Evolutionary conservation across 2,888 invertebrate species (phyloP).

Genomic region (Charanyca ferruginea): DNA sequence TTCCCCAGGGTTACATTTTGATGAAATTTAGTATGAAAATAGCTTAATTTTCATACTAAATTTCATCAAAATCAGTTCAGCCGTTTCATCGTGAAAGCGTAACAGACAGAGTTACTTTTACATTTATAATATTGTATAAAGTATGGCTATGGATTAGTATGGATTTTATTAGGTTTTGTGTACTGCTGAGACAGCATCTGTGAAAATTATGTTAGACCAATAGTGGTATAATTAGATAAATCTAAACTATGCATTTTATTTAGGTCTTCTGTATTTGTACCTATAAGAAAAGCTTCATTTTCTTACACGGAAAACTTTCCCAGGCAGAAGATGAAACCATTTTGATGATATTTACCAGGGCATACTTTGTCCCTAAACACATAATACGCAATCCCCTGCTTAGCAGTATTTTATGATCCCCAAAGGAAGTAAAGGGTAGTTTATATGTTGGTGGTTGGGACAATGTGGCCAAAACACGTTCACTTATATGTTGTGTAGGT

Average conservation of each 20-base stretch:
- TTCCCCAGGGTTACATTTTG: no score
- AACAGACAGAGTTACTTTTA: no score
- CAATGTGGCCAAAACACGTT: neutral
- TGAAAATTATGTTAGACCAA: neutral
- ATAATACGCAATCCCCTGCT: slow-evolving; percentile 23
- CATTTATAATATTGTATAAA: no score
- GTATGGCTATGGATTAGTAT: no score
- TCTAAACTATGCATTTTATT: neutral
- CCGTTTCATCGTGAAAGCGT: no score
- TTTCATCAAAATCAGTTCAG: no score
- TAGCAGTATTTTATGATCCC: slow-evolving; percentile 32
- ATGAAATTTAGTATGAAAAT: no score
- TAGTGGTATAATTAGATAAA: neutral
- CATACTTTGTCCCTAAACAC: slow-evolving; percentile 24
- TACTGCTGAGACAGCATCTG: neutral
- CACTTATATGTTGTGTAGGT: neutral
- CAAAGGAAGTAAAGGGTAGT: slow-evolving; percentile 17
- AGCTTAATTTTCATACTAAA: no score
- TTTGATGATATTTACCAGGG: slow-evolving; percentile 26
- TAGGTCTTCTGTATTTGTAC: neutral
- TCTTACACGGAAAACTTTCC: slow-evolving; percentile 1
- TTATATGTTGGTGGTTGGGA: slow-evolving; percentile 29
- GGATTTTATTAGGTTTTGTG: neutral
- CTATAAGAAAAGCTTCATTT: neutral
- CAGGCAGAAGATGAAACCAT: slow-evolving; percentile 5